Evolutionary conservation across 1,140 invertebrate species (phyloP).

Genomic region (Chironomus striatipennis): DNA sequence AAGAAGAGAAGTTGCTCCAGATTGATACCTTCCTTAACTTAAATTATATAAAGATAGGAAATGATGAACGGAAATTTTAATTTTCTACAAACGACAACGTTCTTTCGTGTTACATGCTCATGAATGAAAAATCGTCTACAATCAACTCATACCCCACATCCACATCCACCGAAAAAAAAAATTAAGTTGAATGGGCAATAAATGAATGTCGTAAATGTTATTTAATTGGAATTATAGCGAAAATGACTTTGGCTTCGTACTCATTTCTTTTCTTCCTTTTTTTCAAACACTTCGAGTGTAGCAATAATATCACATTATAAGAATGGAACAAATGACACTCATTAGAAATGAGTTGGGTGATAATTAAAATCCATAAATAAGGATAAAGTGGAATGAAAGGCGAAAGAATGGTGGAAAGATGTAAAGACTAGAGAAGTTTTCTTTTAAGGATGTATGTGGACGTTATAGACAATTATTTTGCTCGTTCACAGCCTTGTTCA

Average conservation of each 20-base stretch:
- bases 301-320: conserved; percentile 7
- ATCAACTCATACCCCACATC: too few species aligned
- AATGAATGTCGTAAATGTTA: conserved; percentile 9
- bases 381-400: not conserved
- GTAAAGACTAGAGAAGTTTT: too few species aligned
- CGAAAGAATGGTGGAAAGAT: not conserved
- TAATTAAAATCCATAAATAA: conserved; percentile 24
- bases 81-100: not conserved
- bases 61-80: conserved; percentile 8
- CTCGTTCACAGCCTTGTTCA: not conserved
- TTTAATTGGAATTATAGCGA: not conserved
- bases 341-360: conserved; percentile 22
- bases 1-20: not conserved
- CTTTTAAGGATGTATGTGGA: not conserved
- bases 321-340: conserved; percentile 13
- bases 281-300: not conserved
- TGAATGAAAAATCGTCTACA: too few species aligned
- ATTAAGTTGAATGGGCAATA: not conserved
- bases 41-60: not conserved
- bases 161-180: not conserved
- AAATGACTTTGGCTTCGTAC: not conserved
- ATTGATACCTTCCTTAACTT: not conserved
- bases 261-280: too few species aligned
- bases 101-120: too few species aligned
- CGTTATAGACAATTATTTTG: not conserved